A percentile compares a stretch with the other conserved stretches of the same genome.
These are phyloP conservation scores for Enoplosus armatus DNA, from an alignment of 2,797 vertebrate genomes.

Conservation along the genomic window DNA sequence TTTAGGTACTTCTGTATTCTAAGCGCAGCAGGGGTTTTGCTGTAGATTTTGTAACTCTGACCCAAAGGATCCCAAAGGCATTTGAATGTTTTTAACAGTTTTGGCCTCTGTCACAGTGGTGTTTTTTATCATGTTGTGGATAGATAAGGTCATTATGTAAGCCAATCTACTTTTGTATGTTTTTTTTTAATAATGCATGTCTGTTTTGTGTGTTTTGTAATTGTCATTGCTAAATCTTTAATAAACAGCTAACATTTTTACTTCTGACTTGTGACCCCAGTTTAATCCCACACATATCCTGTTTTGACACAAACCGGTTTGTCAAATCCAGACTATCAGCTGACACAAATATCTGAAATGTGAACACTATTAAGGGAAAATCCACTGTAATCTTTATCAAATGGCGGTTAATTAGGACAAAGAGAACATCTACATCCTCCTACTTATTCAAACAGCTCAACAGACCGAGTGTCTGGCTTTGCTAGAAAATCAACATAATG, in stretches of 20 bases:
- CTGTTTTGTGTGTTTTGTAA: conserved; percentile 30
- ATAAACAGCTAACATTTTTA: conserved; percentile 70
- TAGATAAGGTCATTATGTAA: conserved; percentile 1
- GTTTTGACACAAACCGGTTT: neutral
- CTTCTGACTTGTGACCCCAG: neutral
- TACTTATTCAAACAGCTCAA: neutral
- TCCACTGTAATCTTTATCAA: conserved; percentile 25
- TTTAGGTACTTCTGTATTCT: neutral
- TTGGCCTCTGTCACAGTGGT: conserved; percentile 24
- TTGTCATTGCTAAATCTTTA: conserved; percentile 31
- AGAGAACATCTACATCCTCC: neutral
- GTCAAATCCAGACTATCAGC: conserved; percentile 28
- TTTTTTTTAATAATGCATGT: conserved; percentile 33
- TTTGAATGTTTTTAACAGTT: conserved; percentile 62
- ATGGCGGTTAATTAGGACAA: conserved; percentile 14
- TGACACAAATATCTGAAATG: conserved; percentile 17
- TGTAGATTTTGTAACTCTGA: conserved; percentile 32
- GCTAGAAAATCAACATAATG: neutral
- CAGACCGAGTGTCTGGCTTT: too few relatives aligned
- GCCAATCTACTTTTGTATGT: conserved; percentile 39
- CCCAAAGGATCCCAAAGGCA: conserved; percentile 50
- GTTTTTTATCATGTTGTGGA: conserved; percentile 15
- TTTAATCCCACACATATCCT: neutral
- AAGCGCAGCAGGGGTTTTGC: conserved; percentile 21
- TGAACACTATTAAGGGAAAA: neutral